Evolutionary conservation across 2,888 invertebrate genomes (phyloP).

Genomic region (Monochamus alternatus): DNA sequence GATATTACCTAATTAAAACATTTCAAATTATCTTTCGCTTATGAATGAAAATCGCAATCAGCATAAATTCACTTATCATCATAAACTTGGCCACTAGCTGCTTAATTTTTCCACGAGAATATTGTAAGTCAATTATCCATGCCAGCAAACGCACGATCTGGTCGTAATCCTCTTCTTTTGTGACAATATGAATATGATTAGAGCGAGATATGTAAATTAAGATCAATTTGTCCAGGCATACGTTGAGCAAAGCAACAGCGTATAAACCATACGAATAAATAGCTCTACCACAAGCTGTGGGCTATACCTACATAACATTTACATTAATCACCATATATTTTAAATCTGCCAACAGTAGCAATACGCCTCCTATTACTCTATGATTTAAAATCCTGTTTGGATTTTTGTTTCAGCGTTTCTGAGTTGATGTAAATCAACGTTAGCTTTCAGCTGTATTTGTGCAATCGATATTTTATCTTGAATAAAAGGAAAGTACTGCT

Average conservation of each 20-base stretch:
- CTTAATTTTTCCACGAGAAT: neutral
- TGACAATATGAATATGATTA: slow-evolving; percentile 45
- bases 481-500: too few species aligned
- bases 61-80: neutral
- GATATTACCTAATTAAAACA: too few species aligned
- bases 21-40: neutral
- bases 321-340: slow-evolving; percentile 41
- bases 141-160: slow-evolving; percentile 34
- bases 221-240: slow-evolving; percentile 41
- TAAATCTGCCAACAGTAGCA: slow-evolving; percentile 34
- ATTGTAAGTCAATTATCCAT: slow-evolving; percentile 37
- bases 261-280: slow-evolving; percentile 28
- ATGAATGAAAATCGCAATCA: neutral
- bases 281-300: slow-evolving; percentile 35
- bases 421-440: neutral
- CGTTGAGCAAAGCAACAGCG: slow-evolving; percentile 34
- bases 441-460: neutral
- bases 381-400: slow-evolving; percentile 29
- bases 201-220: slow-evolving; percentile 45
- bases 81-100: neutral
- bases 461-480: neutral
- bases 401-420: slow-evolving; percentile 15
- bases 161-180: slow-evolving; percentile 41
- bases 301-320: slow-evolving; percentile 41
- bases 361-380: slow-evolving; percentile 28